phyloP scores from a whole-genome alignment of 2,113 vertebrate genomes.

The Notarius lentiginosus region DNA sequence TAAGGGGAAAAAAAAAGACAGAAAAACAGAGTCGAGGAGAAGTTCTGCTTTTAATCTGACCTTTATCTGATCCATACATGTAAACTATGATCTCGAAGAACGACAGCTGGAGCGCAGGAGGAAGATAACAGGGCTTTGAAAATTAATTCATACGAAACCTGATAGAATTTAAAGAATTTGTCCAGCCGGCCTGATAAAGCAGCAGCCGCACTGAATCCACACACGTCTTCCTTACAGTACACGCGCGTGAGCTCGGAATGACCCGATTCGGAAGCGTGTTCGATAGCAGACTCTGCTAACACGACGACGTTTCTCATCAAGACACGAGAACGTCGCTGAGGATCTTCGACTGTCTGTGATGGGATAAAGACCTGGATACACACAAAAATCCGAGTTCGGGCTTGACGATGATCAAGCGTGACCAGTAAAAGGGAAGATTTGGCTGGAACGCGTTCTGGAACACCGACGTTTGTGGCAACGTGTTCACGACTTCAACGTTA shows the following conservation, averaged over 20 bases:
- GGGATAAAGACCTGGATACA: not conserved
- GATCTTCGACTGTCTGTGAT: not conserved
- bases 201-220: not conserved
- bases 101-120: not conserved
- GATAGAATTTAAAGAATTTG: not conserved
- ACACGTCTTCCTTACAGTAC: not conserved
- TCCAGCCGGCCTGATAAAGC: not conserved
- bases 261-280: not conserved
- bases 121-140: not conserved
- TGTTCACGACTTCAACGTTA: too few species aligned
- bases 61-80: not conserved
- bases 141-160: not conserved
- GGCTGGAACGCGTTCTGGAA: not conserved
- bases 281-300: not conserved
- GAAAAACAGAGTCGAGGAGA: not conserved
- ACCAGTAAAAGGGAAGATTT: not conserved
- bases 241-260: not conserved
- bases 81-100: not conserved
- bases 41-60: not conserved
- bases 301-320: not conserved
- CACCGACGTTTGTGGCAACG: not conserved
- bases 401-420: not conserved
- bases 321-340: not conserved
- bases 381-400: not conserved
- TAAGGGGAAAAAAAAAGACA: not conserved